Percentiles rank a stretch among this genome's conserved stretches.
These are phyloP conservation scores for Neomicropteryx cornuta DNA, from an alignment of 1,140 invertebrate species.

Conservation along the genomic window DNA sequence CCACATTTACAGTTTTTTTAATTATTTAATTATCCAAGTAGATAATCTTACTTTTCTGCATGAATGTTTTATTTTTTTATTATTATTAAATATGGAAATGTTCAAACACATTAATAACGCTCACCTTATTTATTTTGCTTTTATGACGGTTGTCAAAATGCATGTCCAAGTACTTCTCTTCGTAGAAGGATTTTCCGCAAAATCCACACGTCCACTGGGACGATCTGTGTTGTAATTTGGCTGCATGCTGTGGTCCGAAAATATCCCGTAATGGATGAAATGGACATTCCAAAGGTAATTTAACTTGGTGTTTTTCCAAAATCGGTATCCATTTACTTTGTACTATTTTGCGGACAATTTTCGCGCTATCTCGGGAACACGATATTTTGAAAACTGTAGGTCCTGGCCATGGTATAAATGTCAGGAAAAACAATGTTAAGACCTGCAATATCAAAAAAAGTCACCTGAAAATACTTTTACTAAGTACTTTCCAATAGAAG, in stretches of 20 bases:
- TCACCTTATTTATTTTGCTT: conserved; percentile 73
- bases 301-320: conserved; percentile 69
- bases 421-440: conserved; percentile 64
- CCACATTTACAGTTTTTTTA: no score
- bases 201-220: conserved; percentile 85
- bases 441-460: conserved; percentile 42
- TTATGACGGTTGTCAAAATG: conserved; percentile 87
- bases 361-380: conserved; percentile 79
- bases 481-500: neutral
- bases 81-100: no score
- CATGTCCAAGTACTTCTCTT: conserved; percentile 75
- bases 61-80: no score
- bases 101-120: conserved; percentile 7
- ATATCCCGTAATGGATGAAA: conserved; percentile 80
- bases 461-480: neutral
- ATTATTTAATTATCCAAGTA: no score
- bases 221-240: conserved; percentile 69
- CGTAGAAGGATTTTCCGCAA: conserved; percentile 87
- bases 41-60: no score
- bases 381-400: conserved; percentile 75
- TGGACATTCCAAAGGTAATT: conserved; percentile 77
- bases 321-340: conserved; percentile 86
- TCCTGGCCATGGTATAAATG: conserved; percentile 77
- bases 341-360: conserved; percentile 77
- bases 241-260: conserved; percentile 70